These are phyloP conservation scores for Lycia hirtaria DNA, from an alignment of 2,888 invertebrate species.

Conservation along the genomic window DNA sequence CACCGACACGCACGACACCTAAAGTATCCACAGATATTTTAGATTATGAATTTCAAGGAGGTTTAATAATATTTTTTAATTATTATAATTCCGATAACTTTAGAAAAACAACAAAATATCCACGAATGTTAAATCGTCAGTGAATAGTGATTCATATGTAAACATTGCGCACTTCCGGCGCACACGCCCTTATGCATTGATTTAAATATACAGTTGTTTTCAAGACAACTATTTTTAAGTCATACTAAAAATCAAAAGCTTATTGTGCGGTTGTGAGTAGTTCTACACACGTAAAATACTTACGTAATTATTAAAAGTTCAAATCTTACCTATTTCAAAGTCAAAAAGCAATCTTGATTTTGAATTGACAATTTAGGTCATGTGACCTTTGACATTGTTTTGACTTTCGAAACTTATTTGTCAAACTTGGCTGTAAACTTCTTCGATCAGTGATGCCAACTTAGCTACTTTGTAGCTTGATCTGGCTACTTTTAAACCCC, in stretches of 20 bases:
- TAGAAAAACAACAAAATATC: not conserved
- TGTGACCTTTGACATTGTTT: not conserved
- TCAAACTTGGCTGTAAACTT: not conserved
- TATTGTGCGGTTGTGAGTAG: no score
- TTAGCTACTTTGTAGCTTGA: no score
- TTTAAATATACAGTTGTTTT: not conserved
- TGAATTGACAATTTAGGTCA: slow-evolving; percentile 8
- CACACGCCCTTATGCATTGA: not conserved
- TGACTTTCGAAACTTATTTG: not conserved
- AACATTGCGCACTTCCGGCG: slow-evolving; percentile 11
- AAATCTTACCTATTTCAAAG: slow-evolving; percentile 17
- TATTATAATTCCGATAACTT: no score
- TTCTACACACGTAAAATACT: no score
- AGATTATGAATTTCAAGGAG: no score
- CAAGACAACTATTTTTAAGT: slow-evolving; percentile 4
- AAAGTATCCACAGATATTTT: not conserved
- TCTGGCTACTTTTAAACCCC: no score
- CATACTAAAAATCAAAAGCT: not conserved
- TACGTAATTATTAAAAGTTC: not conserved
- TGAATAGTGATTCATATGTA: no score
- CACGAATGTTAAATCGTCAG: no score
- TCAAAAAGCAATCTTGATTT: slow-evolving; percentile 11
- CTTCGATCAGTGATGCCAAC: no score
- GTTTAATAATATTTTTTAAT: no score
- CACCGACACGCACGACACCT: not conserved